These are phyloP conservation scores for Melanerpes aurifrons DNA, from an alignment of 2,113 vertebrate species.

Conservation along the genomic window DNA sequence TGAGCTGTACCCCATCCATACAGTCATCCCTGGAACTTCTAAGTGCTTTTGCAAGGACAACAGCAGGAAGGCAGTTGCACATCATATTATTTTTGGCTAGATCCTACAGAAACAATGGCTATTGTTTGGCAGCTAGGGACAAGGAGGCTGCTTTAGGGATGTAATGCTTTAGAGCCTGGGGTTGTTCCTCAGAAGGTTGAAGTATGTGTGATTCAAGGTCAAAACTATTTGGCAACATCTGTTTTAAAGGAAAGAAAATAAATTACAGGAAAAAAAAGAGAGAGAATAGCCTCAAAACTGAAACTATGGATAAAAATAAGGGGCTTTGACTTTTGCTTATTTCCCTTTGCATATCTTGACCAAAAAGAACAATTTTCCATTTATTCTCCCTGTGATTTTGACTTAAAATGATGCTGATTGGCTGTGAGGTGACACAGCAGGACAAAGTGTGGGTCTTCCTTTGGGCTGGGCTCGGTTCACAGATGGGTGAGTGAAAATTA, in stretches of 20 bases:
- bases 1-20: neutral
- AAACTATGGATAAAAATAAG: neutral
- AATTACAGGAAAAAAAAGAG: neutral
- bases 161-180: neutral
- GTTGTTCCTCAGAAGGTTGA: neutral
- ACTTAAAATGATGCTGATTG: fast-evolving
- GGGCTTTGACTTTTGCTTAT: neutral
- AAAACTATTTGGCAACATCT: neutral
- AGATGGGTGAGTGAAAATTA: fast-evolving
- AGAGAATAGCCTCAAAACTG: neutral
- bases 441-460: fast-evolving
- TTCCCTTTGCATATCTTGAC: neutral
- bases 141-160: neutral
- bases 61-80: constrained; percentile 7
- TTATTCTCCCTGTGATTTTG: neutral
- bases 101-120: constrained; percentile 26
- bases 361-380: neutral
- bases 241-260: neutral
- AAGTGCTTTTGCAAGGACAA: constrained; percentile 17
- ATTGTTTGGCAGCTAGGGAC: constrained; percentile 33
- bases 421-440: fast-evolving
- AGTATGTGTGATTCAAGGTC: neutral
- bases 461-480: neutral
- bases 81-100: constrained; percentile 28
- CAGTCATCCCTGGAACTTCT: constrained; percentile 24